Evolutionary conservation across 2,888 invertebrate genomes (phyloP).

Genomic region (Timema cristinae): DNA sequence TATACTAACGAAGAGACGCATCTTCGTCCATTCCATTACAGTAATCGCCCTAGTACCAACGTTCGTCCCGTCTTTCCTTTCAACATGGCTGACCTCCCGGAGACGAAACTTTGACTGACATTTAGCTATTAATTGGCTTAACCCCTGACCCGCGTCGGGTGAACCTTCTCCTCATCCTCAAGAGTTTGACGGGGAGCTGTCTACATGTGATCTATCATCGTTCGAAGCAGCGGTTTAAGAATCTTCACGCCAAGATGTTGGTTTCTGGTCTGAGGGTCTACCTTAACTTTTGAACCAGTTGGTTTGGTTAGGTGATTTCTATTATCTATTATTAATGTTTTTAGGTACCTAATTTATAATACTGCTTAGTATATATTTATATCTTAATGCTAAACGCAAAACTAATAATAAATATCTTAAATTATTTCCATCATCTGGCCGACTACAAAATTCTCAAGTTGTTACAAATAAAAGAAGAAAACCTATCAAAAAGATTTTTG

Average conservation of each 20-base stretch:
- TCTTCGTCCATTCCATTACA: too few species aligned
- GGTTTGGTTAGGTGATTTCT: background rate
- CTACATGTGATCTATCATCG: slow-evolving; percentile 25
- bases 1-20: too few species aligned
- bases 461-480: too few species aligned
- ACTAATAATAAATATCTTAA: too few species aligned
- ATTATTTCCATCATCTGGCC: too few species aligned
- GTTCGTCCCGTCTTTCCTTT: background rate
- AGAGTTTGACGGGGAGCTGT: slow-evolving; percentile 13
- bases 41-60: background rate
- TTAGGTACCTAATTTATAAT: too few species aligned
- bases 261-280: slow-evolving; percentile 3
- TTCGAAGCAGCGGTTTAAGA: background rate
- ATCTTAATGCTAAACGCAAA: too few species aligned
- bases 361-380: too few species aligned
- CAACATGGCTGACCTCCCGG: slow-evolving; percentile 9
- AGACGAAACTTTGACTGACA: slow-evolving; percentile 19
- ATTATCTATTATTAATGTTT: too few species aligned
- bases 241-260: slow-evolving; percentile 18
- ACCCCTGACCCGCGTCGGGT: slow-evolving; percentile 15
- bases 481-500: too few species aligned
- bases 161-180: background rate
- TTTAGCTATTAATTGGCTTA: slow-evolving; percentile 27
- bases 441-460: too few species aligned
- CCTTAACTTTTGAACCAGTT: background rate